Base-by-base conservation (phyloP, 2,113 vertebrate species). In the Periophthalmodon schlosseri region DNA sequence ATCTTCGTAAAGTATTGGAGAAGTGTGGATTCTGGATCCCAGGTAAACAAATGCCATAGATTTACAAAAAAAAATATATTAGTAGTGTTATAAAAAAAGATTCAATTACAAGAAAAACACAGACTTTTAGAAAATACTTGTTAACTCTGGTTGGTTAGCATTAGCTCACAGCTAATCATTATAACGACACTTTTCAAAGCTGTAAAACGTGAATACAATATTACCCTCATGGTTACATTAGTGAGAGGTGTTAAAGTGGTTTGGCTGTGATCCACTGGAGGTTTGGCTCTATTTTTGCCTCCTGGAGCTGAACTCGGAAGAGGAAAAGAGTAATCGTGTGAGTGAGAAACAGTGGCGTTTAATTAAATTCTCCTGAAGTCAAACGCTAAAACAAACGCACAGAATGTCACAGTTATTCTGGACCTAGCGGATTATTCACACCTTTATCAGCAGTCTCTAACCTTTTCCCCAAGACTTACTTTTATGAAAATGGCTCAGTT, bases 151-250 rank as follows among this genome's bases (percentile, higher is more conserved):
- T 44, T 44, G 39, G 39, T 44, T 44, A 44, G 39, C 39, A 50
- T 16, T 50, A 16, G 16, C 6, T n/a, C 52, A 21, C 20, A 21
- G 52, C 52, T 54, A 8, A 10, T 20, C 20, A 56, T 56, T 56
- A 56, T 21, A 21, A 18, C 20, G 9, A 56, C 52, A 21, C 52
- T 3, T 8, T 21, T 21, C 20, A 56, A 52, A 18, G 15, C 49
- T 5, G 15, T 50, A 50, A 39, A 50, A 20, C 18, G 15, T 52
- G 52, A 21, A 56, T 56, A n/a, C n/a, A 56, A 56, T 52, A 56
- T 21, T 56, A 56, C n/a, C 20, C 89, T 84, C 83, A 85, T 84
- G 87, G 57, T 75, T 50, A 24, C 34, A 21, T 68, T 61, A 66
- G 14, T 20, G 1, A 80, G 64, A 85, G 69, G 72, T 80, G 72